Conservation (phyloP, 2,888 invertebrate genomes). For the Drosophila mercatorum region DNA sequence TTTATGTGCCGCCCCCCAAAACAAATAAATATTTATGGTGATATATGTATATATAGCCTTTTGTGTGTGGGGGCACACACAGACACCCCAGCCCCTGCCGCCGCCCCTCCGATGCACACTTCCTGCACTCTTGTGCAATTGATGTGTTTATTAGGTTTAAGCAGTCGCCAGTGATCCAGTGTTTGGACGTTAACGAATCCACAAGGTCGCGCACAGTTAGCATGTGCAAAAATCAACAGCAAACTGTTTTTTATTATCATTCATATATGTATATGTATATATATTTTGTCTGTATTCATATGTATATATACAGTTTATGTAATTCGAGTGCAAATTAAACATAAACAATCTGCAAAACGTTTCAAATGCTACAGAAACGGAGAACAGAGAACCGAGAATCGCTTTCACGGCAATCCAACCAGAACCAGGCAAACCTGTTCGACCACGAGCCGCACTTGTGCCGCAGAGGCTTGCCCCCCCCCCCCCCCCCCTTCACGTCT, state of each 20-base stretch:
- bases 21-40: conserved; percentile 21
- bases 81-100: not conserved
- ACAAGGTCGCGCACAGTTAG: conserved; percentile 68
- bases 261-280: conserved; percentile 12
- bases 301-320: not conserved
- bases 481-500: not conserved
- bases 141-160: conserved; percentile 54
- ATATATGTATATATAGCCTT: conserved; percentile 6
- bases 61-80: not conserved
- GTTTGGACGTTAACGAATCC: conserved; percentile 56
- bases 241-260: conserved; percentile 38
- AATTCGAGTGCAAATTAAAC: conserved; percentile 24
- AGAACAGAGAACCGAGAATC: conserved; percentile 29
- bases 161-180: conserved; percentile 13
- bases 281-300: not conserved
- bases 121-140: conserved; percentile 44
- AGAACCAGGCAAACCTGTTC: conserved; percentile 56
- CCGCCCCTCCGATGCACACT: not conserved
- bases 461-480: not conserved
- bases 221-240: conserved; percentile 64
- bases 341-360: conserved; percentile 43
- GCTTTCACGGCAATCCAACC: conserved; percentile 51
- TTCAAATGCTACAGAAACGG: conserved; percentile 42
- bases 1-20: conserved; percentile 21
- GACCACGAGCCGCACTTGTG: conserved; percentile 21